Conservation (phyloP, 2,888 invertebrate genomes). For the Caradrina clavipalpis region DNA sequence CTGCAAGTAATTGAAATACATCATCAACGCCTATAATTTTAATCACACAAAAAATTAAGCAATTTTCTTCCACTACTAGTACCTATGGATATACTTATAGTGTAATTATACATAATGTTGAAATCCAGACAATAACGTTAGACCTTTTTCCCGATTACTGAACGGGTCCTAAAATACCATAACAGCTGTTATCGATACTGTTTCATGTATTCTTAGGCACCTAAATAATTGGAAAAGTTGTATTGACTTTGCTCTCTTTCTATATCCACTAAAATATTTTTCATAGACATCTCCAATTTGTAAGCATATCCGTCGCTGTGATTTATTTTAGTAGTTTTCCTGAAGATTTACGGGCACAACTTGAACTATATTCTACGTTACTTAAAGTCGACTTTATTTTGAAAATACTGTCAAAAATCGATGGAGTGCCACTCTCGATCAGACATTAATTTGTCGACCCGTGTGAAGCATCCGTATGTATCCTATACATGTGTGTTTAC, state of each 20-base stretch:
- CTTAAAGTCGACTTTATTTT: slow-evolving; percentile 26
- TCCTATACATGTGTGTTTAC: slow-evolving; percentile 54
- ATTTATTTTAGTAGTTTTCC: slow-evolving; percentile 51
- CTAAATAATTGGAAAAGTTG: slow-evolving; percentile 48
- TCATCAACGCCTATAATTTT: too few species aligned
- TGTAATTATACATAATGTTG: too few species aligned
- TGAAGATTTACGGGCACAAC: slow-evolving; percentile 43
- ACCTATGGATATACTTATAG: too few species aligned
- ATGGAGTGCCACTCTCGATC: slow-evolving; percentile 35
- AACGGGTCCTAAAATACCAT: slow-evolving; percentile 1
- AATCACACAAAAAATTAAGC: too few species aligned
- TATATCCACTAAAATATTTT: slow-evolving; percentile 33
- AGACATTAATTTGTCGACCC: slow-evolving; percentile 43
- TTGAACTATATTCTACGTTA: slow-evolving; percentile 20
- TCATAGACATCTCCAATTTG: slow-evolving; percentile 46
- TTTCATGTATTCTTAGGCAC: slow-evolving; percentile 1
- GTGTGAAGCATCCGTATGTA: slow-evolving; percentile 33
- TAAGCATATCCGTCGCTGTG: slow-evolving; percentile 42
- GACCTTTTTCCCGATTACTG: too few species aligned
- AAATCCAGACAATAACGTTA: background rate
- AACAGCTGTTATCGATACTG: background rate
- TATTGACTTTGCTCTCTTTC: slow-evolving; percentile 35
- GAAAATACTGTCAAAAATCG: slow-evolving; percentile 28
- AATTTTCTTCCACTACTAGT: too few species aligned
- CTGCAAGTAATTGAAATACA: too few species aligned